phyloP scores from a whole-genome alignment of 2,888 invertebrate species.

The Phrixothrix hirtus region DNA sequence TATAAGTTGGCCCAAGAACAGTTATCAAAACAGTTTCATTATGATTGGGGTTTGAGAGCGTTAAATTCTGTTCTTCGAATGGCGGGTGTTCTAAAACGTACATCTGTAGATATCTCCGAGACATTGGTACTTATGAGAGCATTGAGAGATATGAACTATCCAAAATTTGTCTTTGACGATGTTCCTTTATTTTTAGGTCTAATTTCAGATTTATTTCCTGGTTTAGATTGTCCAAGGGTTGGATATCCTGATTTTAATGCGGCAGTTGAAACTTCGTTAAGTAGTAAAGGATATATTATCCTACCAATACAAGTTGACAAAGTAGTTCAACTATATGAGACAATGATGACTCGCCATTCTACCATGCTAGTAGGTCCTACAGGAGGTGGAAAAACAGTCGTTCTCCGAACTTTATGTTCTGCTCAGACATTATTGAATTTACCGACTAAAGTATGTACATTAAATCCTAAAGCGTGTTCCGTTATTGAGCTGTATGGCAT shows the following conservation, averaged over 20 bases:
- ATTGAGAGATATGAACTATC: conserved; percentile 88
- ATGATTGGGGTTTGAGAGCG: conserved; percentile 91
- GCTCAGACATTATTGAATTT: conserved; percentile 77
- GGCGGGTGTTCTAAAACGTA: conserved; percentile 85
- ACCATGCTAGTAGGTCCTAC: conserved; percentile 92
- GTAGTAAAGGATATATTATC: conserved; percentile 69
- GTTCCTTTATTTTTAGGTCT: conserved; percentile 86
- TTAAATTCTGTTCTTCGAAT: conserved; percentile 89
- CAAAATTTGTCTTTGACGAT: conserved; percentile 91
- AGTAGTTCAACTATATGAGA: conserved; percentile 84
- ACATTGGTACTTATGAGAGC: conserved; percentile 89
- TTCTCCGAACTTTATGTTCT: conserved; percentile 76
- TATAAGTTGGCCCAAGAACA: conserved; percentile 87
- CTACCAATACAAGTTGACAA: conserved; percentile 68
- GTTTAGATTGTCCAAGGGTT: conserved; percentile 85
- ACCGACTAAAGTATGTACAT: conserved; percentile 75
- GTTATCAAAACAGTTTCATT: conserved; percentile 89
- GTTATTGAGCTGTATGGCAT: conserved; percentile 89
- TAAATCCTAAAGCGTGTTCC: conserved; percentile 91
- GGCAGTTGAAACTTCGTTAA: conserved; percentile 71
- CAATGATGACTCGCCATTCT: conserved; percentile 93
- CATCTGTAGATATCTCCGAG: conserved; percentile 78
- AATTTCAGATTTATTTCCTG: conserved; percentile 88
- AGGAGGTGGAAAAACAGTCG: conserved; percentile 89
- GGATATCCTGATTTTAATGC: conserved; percentile 85